Percentiles rank a stretch among this genome's conserved stretches.
Evolutionary conservation across 2,113 vertebrate genomes (phyloP).

Genomic region (Rutilus rutilus): DNA sequence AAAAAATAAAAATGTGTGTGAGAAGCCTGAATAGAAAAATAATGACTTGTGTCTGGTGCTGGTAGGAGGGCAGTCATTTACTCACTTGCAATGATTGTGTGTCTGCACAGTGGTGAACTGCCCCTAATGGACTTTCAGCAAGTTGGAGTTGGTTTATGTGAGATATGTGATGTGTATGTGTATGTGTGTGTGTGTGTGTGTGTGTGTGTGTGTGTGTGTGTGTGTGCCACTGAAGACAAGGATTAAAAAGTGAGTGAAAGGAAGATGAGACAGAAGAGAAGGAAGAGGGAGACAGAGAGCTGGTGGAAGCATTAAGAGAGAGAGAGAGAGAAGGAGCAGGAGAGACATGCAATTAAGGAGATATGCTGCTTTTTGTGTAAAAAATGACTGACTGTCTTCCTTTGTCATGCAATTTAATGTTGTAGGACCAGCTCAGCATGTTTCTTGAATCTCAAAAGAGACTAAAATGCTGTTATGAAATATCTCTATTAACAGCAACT

Average conservation of each 20-base stretch:
- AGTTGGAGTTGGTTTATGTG: background rate
- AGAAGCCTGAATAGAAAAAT: background rate
- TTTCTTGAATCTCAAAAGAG: constrained; percentile 15
- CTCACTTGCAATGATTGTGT: constrained; percentile 9
- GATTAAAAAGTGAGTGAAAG: constrained; percentile 3
- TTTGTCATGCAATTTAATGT: background rate
- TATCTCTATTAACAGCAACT: background rate
- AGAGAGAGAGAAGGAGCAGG: background rate
- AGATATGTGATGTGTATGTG: background rate
- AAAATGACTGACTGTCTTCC: constrained; percentile 5
- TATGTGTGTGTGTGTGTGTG: background rate
- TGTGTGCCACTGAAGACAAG: background rate
- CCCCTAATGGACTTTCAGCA: constrained; percentile 2
- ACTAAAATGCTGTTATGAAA: background rate
- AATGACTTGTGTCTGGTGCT: background rate
- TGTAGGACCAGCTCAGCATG: constrained; percentile 6
- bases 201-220: background rate
- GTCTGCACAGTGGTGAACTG: constrained; percentile 8
- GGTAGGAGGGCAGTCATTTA: background rate
- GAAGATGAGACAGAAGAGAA: constrained; percentile 3
- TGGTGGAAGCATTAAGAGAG: background rate
- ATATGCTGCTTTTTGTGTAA: constrained; percentile 8
- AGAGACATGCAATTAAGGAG: constrained; percentile 13
- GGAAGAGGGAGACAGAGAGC: background rate
- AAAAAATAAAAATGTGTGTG: background rate